Conservation (phyloP, 2,113 vertebrate species). For the Poicephalus meyeri region DNA sequence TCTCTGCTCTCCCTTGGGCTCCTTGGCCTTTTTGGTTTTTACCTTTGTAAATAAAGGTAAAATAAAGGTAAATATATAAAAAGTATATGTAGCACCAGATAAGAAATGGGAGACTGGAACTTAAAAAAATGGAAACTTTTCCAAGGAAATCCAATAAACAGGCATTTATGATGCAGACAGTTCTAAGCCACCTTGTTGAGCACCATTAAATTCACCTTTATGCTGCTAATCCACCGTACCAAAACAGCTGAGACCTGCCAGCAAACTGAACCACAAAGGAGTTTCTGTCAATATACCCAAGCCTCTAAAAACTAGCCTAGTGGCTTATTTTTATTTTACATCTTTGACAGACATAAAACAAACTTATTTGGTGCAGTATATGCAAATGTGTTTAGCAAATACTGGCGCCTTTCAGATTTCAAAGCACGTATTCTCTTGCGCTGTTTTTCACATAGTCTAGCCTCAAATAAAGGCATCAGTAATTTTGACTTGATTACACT, state of each 20-base stretch:
- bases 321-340: background rate
- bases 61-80: background rate
- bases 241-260: background rate
- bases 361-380: slow-evolving; percentile 8
- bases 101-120: background rate
- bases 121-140: background rate
- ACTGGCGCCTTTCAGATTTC: slow-evolving; percentile 60
- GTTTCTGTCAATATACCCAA: background rate
- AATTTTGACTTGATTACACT: slow-evolving; percentile 79
- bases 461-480: slow-evolving; percentile 72
- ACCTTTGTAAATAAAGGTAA: background rate
- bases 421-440: slow-evolving; percentile 64
- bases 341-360: background rate
- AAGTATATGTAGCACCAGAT: background rate
- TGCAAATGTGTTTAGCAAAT: slow-evolving; percentile 52
- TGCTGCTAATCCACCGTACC: background rate
- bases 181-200: background rate
- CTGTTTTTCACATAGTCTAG: slow-evolving; percentile 69
- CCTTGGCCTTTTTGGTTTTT: background rate
- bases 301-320: background rate
- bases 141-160: background rate
- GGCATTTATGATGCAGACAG: background rate
- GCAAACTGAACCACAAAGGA: background rate
- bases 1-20: background rate
- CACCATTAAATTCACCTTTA: background rate